phyloP scores from a whole-genome alignment of 2,888 invertebrate species.

The Amblyjoppa proteus region DNA sequence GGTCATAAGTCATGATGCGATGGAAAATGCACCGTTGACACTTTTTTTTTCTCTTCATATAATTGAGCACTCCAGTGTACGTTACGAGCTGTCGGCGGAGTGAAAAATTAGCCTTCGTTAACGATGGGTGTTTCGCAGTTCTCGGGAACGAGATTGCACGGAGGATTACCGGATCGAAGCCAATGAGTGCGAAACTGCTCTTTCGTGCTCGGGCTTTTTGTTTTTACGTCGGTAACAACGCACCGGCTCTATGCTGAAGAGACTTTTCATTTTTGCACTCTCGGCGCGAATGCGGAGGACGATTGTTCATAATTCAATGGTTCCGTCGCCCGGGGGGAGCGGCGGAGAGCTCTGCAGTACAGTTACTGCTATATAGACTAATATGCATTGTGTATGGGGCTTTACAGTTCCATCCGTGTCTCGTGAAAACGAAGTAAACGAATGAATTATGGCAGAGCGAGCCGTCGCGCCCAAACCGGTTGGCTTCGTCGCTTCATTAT shows the following conservation, averaged over 20 bases:
- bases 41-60: neutral
- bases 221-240: constrained; percentile 19
- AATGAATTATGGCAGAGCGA: constrained; percentile 56
- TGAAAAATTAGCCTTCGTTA: neutral
- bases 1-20: too few species aligned
- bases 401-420: constrained; percentile 39
- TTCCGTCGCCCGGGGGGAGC: constrained; percentile 11
- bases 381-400: constrained; percentile 13
- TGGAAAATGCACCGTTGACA: neutral
- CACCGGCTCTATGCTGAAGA: neutral
- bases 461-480: constrained; percentile 41
- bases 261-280: constrained; percentile 25
- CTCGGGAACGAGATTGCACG: neutral
- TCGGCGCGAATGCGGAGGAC: constrained; percentile 23
- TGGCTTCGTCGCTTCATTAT: constrained; percentile 57
- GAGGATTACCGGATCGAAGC: neutral
- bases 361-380: constrained; percentile 10
- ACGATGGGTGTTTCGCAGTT: neutral
- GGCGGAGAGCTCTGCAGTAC: neutral
- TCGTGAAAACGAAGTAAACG: constrained; percentile 53
- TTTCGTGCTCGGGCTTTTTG: constrained; percentile 1
- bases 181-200: constrained; percentile 1
- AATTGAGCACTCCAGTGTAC: neutral
- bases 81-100: neutral
- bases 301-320: constrained; percentile 62